phyloP scores from a whole-genome alignment of 2,888 invertebrate genomes.

The Phengaris arion region DNA sequence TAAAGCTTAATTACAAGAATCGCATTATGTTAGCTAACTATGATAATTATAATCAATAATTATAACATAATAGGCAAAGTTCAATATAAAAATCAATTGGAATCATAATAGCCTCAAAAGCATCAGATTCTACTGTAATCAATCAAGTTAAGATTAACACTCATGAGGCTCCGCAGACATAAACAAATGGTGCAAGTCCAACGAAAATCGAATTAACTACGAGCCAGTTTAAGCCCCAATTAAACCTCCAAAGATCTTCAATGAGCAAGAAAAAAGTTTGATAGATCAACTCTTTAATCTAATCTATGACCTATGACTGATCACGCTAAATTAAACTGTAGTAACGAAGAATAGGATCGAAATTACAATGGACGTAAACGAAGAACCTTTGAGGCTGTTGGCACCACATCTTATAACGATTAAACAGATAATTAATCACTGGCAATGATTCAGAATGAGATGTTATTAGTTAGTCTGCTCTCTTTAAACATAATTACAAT shows the following conservation, averaged over 20 bases:
- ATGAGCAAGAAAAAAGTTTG: slow-evolving; percentile 71
- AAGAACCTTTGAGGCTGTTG: slow-evolving; percentile 69
- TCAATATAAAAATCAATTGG: slow-evolving; percentile 34
- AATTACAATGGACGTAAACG: slow-evolving; percentile 35
- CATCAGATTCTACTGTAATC: slow-evolving; percentile 53
- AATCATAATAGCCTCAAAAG: slow-evolving; percentile 29
- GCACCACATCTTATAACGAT: slow-evolving; percentile 80
- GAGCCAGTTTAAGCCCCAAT: slow-evolving; percentile 76
- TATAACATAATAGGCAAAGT: slow-evolving; percentile 46
- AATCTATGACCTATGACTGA: slow-evolving; percentile 59
- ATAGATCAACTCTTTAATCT: slow-evolving; percentile 78
- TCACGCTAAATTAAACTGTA: slow-evolving; percentile 45
- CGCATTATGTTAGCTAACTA: neutral
- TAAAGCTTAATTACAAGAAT: neutral
- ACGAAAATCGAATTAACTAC: slow-evolving; percentile 74
- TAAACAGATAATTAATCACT: slow-evolving; percentile 80
- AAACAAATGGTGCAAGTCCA: slow-evolving; percentile 69
- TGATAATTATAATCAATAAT: neutral
- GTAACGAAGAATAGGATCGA: slow-evolving; percentile 36
- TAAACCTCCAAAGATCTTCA: slow-evolving; percentile 77
- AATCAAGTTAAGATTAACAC: slow-evolving; percentile 75
- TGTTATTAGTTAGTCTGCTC: slow-evolving; percentile 79
- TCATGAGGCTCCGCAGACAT: slow-evolving; percentile 61
- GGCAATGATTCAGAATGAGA: slow-evolving; percentile 79
- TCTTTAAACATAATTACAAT: slow-evolving; percentile 79